Base-by-base conservation (phyloP, 1,140 invertebrate species). In the Chelonus insularis region DNA sequence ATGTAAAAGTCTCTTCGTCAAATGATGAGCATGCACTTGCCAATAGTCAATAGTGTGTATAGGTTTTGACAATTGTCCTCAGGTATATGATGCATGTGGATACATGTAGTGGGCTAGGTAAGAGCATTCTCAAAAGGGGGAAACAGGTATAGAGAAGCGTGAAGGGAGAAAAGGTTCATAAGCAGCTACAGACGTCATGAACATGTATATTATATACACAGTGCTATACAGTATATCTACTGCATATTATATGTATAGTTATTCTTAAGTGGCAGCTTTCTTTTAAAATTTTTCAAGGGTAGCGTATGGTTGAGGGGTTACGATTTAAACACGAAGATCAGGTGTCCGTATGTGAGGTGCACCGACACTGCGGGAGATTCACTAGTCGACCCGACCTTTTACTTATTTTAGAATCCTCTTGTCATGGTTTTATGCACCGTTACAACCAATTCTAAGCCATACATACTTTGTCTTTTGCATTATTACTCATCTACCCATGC, bases 271-370 rank as follows among this genome's bases (percentile, higher is more conserved):
- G 8, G 21, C n/a, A 20, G 32, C 34, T 55, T 55, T 55, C 34
- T 29, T 25, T 1, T n/a, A 25, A n/a, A 20, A 34, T 39, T 39
- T 55, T 55, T 55, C 34, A 55, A 55, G 20, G 52, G 52, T 37
- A n/a, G 16, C 29, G 12, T 50, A 8, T n/a, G 2, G 16, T 20
- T 47, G 2, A 2, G 36, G 36, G 7, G 21, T 23, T 11, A 1
- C n/a, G 47, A 4, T 7, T n/a, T 8, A 50, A 50, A 11, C 16
- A n/a, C 23, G 11, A 9, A 14, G 52, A n/a, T 55, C 29, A 55
- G 52, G 36, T 55, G 52, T 37, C 14, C 34, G 34, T 37, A 34
- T 52, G 50, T 55, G 34, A 16, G 41, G 41, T 51, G 48, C 29
- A 48, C 50, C 50, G 25, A 36, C 52, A 39, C 52, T 5, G 52